Evolutionary conservation across 2,113 vertebrate genomes (phyloP).

Genomic region (Ailurus styani): DNA sequence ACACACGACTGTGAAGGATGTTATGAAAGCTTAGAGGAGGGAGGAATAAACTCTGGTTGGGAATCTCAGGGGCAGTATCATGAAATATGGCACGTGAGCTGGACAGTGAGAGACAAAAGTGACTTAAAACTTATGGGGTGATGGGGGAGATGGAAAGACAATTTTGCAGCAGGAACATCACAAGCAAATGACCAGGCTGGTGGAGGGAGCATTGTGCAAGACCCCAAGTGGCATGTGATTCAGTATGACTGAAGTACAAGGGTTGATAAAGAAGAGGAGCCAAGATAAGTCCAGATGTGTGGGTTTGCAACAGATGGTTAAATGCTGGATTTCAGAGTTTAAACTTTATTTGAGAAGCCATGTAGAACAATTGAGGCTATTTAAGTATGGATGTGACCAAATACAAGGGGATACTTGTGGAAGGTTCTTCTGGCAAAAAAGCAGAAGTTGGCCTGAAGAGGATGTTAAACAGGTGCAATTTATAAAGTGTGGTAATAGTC

Average conservation of each 20-base stretch:
- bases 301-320: not conserved
- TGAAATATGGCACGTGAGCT: not conserved
- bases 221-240: not conserved
- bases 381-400: not conserved
- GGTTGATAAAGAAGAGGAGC: not conserved
- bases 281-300: not conserved
- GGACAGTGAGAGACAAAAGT: accelerated
- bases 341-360: not conserved
- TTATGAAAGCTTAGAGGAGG: not conserved
- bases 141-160: not conserved
- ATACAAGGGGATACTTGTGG: not conserved
- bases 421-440: not conserved
- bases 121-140: not conserved
- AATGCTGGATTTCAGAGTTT: not conserved
- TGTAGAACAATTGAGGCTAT: not conserved
- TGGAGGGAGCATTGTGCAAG: accelerated
- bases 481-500: not conserved
- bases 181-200: not conserved
- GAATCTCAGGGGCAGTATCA: not conserved
- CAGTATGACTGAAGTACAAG: not conserved
- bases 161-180: not conserved
- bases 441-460: not conserved
- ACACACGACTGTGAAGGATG: not conserved
- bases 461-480: not conserved
- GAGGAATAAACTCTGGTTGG: not conserved